Evolutionary conservation across 2,888 invertebrate species (phyloP).

Genomic region (Troides oblongomaculatus): DNA sequence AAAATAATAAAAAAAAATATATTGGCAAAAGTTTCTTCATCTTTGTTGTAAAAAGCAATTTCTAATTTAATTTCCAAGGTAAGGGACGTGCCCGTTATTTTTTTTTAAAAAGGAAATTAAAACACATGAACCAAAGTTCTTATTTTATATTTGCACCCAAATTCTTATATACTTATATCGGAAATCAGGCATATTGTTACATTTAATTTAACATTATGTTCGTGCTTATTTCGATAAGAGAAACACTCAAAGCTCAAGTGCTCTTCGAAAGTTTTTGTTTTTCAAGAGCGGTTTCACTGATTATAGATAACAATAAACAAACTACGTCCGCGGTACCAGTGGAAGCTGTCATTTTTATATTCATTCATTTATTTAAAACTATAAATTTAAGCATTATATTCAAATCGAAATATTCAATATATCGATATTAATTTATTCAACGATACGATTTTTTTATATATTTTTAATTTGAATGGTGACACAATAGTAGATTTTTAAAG

Average conservation of each 20-base stretch:
- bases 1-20: neutral
- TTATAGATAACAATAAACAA: constrained; percentile 25
- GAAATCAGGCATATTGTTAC: constrained; percentile 21
- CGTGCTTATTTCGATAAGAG: constrained; percentile 26
- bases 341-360: constrained; percentile 1
- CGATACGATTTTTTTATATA: too few species aligned
- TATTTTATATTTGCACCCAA: neutral
- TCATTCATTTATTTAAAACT: neutral
- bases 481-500: too few species aligned
- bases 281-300: constrained; percentile 21
- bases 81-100: neutral
- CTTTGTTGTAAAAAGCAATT: neutral
- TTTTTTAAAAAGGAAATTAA: neutral
- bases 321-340: neutral
- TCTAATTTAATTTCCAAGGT: neutral
- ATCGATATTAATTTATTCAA: too few species aligned
- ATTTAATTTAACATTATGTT: constrained; percentile 24
- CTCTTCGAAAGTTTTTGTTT: constrained; percentile 15
- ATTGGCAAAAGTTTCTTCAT: neutral
- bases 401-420: too few species aligned
- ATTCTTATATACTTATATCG: neutral
- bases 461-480: too few species aligned
- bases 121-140: neutral
- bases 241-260: constrained; percentile 29
- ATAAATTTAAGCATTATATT: neutral